Conservation (phyloP, 2,113 vertebrate species). For the Leptodactylus fuscus region DNA sequence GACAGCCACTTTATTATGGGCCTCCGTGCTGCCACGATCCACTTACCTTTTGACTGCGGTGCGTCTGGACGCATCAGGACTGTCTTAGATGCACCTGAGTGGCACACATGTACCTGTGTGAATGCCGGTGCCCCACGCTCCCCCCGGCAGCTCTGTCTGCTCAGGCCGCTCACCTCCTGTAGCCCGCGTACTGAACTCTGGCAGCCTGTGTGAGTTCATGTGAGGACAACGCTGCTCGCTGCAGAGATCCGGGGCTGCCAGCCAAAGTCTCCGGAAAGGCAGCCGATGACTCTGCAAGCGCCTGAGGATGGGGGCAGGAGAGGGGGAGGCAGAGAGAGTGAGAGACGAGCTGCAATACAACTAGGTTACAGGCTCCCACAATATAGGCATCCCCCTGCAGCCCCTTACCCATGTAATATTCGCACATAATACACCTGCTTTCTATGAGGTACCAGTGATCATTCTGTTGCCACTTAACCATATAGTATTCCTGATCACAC, state of each 20-base stretch:
- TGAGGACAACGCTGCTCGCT: constrained; percentile 67
- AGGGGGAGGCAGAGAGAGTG: not conserved
- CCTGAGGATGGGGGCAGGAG: constrained; percentile 45
- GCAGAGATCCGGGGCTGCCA: constrained; percentile 62
- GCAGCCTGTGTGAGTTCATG: constrained; percentile 67
- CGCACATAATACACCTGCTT: no score
- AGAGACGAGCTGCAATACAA: not conserved
- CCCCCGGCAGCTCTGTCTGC: not conserved
- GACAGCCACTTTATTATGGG: constrained; percentile 18
- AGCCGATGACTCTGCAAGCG: constrained; percentile 45
- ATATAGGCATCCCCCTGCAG: not conserved
- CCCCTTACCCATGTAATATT: not conserved
- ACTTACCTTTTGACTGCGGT: constrained; percentile 42
- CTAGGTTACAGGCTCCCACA: not conserved
- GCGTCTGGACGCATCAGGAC: not conserved
- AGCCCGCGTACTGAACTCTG: constrained; percentile 63
- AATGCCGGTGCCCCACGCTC: not conserved
- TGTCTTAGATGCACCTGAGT: not conserved
- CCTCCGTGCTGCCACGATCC: not conserved
- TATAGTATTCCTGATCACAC: no score
- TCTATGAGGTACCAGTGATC: not conserved
- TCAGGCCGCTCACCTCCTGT: constrained; percentile 14
- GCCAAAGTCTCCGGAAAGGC: constrained; percentile 62
- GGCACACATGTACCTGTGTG: constrained; percentile 30
- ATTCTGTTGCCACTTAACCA: no score